Evolutionary conservation across 2,113 vertebrate genomes (phyloP).

Genomic region (Agapornis roseicollis): DNA sequence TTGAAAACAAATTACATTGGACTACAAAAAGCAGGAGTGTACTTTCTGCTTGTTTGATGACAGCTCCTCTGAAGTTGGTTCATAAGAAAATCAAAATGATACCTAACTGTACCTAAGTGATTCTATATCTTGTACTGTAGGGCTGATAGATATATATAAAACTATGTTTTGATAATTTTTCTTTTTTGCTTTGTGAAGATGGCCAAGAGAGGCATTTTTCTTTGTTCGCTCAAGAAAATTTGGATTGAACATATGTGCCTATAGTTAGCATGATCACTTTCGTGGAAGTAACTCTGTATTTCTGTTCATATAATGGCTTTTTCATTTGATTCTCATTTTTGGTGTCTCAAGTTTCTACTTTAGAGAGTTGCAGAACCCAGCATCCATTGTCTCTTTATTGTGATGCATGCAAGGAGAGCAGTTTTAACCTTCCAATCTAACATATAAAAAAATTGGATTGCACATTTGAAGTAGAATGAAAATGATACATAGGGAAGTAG

Average conservation of each 20-base stretch:
- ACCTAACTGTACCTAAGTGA: not conserved
- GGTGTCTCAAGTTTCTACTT: not conserved
- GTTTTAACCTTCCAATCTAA: slow-evolving; percentile 39
- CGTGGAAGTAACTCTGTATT: not conserved
- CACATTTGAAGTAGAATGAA: not conserved
- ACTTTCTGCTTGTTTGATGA: not conserved
- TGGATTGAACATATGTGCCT: not conserved
- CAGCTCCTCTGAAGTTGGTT: not conserved
- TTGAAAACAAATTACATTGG: not conserved
- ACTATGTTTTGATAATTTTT: not conserved
- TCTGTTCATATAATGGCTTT: not conserved
- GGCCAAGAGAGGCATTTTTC: not conserved
- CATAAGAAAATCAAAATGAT: not conserved
- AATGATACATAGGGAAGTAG: slow-evolving; percentile 12
- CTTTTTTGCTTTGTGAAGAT: not conserved
- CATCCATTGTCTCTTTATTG: slow-evolving; percentile 5
- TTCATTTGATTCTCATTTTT: not conserved
- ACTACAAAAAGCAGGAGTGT: not conserved
- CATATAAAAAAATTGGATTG: slow-evolving; percentile 34
- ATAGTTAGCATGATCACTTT: not conserved
- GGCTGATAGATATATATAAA: not conserved
- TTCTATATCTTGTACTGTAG: not conserved
- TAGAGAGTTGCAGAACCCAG: not conserved
- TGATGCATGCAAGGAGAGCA: not conserved
- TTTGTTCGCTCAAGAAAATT: not conserved